A percentile compares a stretch with the other conserved stretches of the same genome.
Conservation (phyloP, 2,797 vertebrate genomes). For the Myiothlypis chrysogaster region DNA sequence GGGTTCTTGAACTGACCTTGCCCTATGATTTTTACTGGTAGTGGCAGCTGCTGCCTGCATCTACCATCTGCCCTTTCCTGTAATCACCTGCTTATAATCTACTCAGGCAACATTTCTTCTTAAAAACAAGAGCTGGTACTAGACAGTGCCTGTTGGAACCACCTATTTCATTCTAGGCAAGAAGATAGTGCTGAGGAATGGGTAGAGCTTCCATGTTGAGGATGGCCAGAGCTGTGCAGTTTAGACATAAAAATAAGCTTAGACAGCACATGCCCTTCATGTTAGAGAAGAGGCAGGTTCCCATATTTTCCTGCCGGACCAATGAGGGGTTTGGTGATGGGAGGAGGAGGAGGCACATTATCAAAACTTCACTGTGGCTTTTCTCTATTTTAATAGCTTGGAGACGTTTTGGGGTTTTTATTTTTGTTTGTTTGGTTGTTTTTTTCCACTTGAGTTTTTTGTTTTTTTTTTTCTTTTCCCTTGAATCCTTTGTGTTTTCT, state of each 20-base stretch:
- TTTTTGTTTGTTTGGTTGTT: no score
- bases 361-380: not conserved
- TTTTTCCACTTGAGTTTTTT: not conserved
- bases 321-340: not conserved
- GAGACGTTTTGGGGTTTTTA: rapidly evolving
- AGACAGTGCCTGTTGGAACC: not conserved
- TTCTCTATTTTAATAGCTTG: not conserved
- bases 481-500: not conserved
- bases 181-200: not conserved
- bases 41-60: not conserved
- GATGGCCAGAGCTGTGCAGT: not conserved
- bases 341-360: not conserved
- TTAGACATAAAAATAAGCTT: not conserved
- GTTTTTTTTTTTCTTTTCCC: not conserved
- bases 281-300: not conserved
- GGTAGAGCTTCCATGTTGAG: not conserved
- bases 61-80: not conserved
- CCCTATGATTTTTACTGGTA: not conserved
- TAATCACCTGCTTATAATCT: not conserved
- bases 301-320: not conserved
- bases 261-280: not conserved
- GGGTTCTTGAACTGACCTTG: not conserved
- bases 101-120: not conserved
- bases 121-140: not conserved
- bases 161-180: not conserved